Evolutionary conservation across 2,113 vertebrate genomes (phyloP).

Genomic region (Ceyx melanurus): DNA sequence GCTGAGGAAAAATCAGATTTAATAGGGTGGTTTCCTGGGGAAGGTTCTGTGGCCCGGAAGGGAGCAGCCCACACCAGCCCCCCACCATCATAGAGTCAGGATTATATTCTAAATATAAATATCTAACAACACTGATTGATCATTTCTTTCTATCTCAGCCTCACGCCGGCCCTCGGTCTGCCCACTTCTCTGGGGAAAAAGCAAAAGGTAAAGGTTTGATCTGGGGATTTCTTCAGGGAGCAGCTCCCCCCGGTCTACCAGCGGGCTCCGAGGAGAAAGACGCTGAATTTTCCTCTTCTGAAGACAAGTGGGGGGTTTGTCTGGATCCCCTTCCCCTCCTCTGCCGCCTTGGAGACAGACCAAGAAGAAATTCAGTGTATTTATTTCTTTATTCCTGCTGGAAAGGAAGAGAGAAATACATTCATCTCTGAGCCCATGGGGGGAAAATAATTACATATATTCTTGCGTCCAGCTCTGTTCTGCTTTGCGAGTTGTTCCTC

Average conservation of each 20-base stretch:
- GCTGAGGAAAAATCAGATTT: not conserved
- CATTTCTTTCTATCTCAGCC: not conserved
- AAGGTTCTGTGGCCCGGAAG: not conserved
- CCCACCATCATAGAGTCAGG: not conserved
- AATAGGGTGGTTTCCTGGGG: not conserved
- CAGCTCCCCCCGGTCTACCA: not conserved
- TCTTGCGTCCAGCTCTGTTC: not conserved
- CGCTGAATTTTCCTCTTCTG: not conserved
- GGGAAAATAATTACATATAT: not conserved
- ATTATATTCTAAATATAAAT: not conserved
- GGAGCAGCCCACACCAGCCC: not conserved
- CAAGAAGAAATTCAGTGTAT: not conserved
- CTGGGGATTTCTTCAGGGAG: not conserved
- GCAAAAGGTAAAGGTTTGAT: not conserved
- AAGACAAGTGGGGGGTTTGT: not conserved
- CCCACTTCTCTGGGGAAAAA: no score
- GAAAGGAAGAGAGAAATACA: not conserved
- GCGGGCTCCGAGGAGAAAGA: not conserved
- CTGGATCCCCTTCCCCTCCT: not conserved
- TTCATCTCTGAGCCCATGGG: not conserved
- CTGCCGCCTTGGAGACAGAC: not conserved
- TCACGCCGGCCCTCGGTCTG: not conserved
- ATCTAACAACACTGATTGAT: not conserved
- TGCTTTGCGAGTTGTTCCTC: not conserved
- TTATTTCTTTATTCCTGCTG: not conserved